A percentile compares a stretch with the other conserved stretches of the same genome.
phyloP scores from a whole-genome alignment of 2,797 vertebrate species.

The Cyprinodon diabolis region DNA sequence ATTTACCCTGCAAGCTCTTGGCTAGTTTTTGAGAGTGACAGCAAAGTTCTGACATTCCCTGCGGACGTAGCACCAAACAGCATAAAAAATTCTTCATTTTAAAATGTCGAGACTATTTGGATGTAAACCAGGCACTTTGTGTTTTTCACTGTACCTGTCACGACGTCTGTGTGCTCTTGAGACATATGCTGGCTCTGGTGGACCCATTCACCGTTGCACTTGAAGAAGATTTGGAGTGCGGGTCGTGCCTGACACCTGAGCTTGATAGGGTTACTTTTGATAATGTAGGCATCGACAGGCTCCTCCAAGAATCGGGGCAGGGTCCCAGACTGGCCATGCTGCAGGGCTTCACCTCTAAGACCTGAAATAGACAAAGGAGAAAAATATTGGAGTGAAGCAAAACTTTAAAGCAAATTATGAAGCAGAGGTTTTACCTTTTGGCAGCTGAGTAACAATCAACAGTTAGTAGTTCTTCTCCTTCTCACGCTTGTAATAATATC shows the following conservation, averaged over 20 bases:
- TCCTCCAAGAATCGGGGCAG: constrained; percentile 96
- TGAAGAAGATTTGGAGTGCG: constrained; percentile 98
- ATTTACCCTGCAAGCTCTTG: not conserved
- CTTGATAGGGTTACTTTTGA: constrained; percentile 96
- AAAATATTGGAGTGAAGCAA: not conserved
- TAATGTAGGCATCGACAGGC: constrained; percentile 94
- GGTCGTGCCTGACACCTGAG: constrained; percentile 90
- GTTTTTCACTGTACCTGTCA: constrained; percentile 83
- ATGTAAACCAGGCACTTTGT: not conserved
- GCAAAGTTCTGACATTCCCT: not conserved
- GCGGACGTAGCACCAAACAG: not conserved
- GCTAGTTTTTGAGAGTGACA: not conserved
- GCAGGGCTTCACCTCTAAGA: constrained; percentile 71
- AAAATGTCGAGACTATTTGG: not conserved
- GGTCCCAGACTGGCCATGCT: constrained; percentile 83
- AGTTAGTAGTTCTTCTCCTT: not conserved
- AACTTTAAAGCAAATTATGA: not conserved
- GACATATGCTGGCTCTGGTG: constrained; percentile 95
- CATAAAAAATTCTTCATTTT: not conserved
- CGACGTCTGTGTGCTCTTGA: constrained; percentile 89
- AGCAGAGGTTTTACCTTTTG: not conserved
- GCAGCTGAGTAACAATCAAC: not conserved
- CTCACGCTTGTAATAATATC: constrained; percentile 7
- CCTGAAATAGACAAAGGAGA: constrained; percentile 47
- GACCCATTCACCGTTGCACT: constrained; percentile 98